phyloP scores from a whole-genome alignment of 2,797 vertebrate genomes.

The Pantherophis vulpinus region DNA sequence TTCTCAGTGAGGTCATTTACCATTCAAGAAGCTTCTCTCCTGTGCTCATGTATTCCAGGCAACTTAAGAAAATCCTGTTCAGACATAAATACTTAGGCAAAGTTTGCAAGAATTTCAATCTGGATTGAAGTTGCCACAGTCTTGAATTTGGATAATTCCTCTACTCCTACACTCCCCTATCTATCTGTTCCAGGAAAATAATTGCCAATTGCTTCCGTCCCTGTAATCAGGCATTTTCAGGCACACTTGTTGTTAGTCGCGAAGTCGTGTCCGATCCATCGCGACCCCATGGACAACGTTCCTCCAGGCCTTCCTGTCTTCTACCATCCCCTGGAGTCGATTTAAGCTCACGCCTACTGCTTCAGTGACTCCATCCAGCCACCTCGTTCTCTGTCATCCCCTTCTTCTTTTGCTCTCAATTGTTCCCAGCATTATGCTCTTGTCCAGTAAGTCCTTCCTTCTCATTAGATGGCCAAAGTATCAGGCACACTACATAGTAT shows the following conservation, averaged over 20 bases:
- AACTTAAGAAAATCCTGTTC: background rate
- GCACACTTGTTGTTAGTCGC: background rate
- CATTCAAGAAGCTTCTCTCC: background rate
- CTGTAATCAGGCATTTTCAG: background rate
- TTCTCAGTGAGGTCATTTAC: background rate
- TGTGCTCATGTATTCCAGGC: background rate
- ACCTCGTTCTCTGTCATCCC: too few relatives aligned
- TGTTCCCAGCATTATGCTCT: too few relatives aligned
- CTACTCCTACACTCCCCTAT: background rate
- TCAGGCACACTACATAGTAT: background rate
- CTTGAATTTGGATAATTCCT: background rate
- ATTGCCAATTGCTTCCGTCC: background rate
- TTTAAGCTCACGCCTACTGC: too few relatives aligned
- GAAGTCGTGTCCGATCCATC: too few relatives aligned
- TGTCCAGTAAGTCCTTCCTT: too few relatives aligned
- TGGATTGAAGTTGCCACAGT: background rate
- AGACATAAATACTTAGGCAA: background rate
- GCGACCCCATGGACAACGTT: too few relatives aligned
- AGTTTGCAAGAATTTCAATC: background rate
- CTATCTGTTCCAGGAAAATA: background rate
- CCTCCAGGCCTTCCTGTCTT: too few relatives aligned
- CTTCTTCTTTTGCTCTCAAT: too few relatives aligned
- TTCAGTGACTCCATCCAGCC: too few relatives aligned
- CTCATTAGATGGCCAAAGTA: too few relatives aligned
- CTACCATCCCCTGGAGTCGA: fast-evolving